Evolutionary conservation across 2,888 invertebrate species (phyloP).

Genomic region (Lacanobia oleracea): DNA sequence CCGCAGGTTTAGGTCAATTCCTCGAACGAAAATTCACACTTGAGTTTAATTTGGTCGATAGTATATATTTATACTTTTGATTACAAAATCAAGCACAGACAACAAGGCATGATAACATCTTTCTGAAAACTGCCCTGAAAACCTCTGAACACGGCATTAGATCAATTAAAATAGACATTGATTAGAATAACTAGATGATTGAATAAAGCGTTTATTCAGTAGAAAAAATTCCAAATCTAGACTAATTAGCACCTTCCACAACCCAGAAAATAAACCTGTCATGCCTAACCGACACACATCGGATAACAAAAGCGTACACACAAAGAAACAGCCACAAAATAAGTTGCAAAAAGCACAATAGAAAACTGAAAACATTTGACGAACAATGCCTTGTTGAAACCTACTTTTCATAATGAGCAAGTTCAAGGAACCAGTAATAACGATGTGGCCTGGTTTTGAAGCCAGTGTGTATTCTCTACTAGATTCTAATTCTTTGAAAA

Average conservation of each 20-base stretch:
- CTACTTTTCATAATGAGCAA: conserved; percentile 46
- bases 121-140: no score
- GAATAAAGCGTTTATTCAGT: no score
- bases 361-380: conserved; percentile 29
- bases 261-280: conserved; percentile 3
- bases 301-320: conserved; percentile 24
- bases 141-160: no score
- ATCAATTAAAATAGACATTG: neutral
- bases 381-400: conserved; percentile 35
- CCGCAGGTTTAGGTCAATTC: no score
- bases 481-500: conserved; percentile 66
- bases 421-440: conserved; percentile 71
- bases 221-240: neutral
- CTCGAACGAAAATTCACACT: no score
- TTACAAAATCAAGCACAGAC: no score
- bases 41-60: no score
- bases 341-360: conserved; percentile 31
- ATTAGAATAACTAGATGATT: neutral
- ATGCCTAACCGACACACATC: conserved; percentile 3
- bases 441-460: conserved; percentile 58
- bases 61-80: no score
- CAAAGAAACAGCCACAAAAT: conserved; percentile 6
- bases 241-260: conserved; percentile 7
- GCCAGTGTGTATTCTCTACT: conserved; percentile 22
- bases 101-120: no score